Evolutionary conservation across 2,113 vertebrate genomes (phyloP), one percentile per base, ranked within the genome.

Genomic region (Chionomys nivalis): DNA sequence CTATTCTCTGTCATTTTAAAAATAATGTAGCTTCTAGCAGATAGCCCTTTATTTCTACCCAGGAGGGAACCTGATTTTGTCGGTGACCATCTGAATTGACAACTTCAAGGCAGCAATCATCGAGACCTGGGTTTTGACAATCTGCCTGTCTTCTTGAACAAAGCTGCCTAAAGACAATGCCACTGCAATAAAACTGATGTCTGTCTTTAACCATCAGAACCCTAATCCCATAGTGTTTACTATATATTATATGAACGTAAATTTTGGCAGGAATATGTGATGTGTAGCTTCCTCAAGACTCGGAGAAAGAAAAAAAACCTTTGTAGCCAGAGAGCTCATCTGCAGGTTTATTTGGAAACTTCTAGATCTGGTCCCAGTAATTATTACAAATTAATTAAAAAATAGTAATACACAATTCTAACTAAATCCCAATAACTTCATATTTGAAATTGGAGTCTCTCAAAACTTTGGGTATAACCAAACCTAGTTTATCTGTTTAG

Each of bases 121-220:
- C 63, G 39, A 28, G 21, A 39, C 4, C 4, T 75, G 12, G 2
- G 44, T 33, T 92, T 83, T 83, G n/a, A 58, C 0, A 91, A 19
- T 72, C 28, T 12, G 44, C 49, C 19, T 72, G 19, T 28, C n/a
- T 44, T 81, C 52, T 28, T 24, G 52, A 75, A 7, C 6, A 83
- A 85, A 6, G 1, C 12, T 91, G 7, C 10, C 75, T 87, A 85
- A 61, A 65, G 44, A 61, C 7, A 63, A 4, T 47, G 21, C 6
- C 1, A 42, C 72, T 44, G 36, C 10, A 5, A 10, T 19, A 31
- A 87, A 4, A 1, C 0, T 33, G 11, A 5, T 78, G 58, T 78
- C 19, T 39, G 1, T 4, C 2, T 0, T 23, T 87, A 9, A 7
- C 2, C 28, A 39, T 73, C 61, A 47, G 3, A 9, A 55, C 4